These are phyloP conservation scores for Macrostomum cliftonense DNA, from an alignment of 2,888 invertebrate species.

Conservation along the genomic window DNA sequence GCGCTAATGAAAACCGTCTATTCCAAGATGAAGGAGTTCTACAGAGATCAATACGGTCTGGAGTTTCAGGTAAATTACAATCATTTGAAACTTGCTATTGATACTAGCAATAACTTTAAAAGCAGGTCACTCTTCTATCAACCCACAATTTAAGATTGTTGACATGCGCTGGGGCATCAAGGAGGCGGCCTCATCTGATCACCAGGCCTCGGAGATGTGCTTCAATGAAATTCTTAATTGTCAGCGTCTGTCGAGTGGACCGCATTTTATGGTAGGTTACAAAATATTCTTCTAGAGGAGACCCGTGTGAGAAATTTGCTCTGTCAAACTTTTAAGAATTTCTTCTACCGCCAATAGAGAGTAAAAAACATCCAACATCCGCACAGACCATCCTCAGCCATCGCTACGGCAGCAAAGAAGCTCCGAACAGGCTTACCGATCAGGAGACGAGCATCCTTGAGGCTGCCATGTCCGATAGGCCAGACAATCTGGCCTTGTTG, in stretches of 20 bases:
- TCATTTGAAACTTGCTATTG: no score
- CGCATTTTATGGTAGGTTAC: conserved; percentile 19
- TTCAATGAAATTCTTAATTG: conserved; percentile 21
- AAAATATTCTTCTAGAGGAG: not conserved
- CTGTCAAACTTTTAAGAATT: no score
- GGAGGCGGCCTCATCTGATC: conserved; percentile 20
- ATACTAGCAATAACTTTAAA: no score
- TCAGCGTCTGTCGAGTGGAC: conserved; percentile 21
- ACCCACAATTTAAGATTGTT: conserved; percentile 14
- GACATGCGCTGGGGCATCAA: conserved; percentile 27
- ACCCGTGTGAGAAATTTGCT: not conserved
- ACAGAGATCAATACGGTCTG: conserved; percentile 76
- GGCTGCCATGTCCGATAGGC: conserved; percentile 13
- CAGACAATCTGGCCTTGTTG: conserved; percentile 18
- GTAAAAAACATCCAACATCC: not conserved
- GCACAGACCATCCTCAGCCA: conserved; percentile 22
- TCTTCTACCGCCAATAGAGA: no score
- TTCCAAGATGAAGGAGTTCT: conserved; percentile 77
- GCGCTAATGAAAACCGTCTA: conserved; percentile 88
- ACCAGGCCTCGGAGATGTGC: conserved; percentile 20
- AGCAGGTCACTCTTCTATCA: no score
- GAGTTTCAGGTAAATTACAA: conserved; percentile 51
- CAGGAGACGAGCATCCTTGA: conserved; percentile 20
- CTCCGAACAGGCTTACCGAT: conserved; percentile 20
- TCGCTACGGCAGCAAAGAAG: conserved; percentile 23